A percentile compares a stretch with the other conserved stretches of the same genome.
phyloP scores from a whole-genome alignment of 2,888 invertebrate genomes.

The Caradrina clavipalpis region DNA sequence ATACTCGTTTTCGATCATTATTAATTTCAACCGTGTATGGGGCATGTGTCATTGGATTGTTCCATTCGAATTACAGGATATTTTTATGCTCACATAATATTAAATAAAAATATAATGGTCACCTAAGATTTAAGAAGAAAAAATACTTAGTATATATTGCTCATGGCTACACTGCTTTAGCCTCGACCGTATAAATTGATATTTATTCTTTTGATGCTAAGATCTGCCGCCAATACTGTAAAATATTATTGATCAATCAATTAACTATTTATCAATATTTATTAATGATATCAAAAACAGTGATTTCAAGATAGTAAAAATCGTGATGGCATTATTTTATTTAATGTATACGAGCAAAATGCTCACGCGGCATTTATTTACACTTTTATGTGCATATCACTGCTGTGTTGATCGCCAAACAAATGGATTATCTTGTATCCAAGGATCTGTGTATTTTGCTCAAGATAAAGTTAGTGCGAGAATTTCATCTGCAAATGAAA shows the following conservation, averaged over 20 bases:
- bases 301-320: conserved; percentile 34
- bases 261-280: conserved; percentile 27
- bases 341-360: conserved; percentile 43
- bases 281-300: conserved; percentile 42
- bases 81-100: too few species aligned
- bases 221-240: conserved; percentile 16
- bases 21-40: too few species aligned
- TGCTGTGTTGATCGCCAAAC: conserved; percentile 23
- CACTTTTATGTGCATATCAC: conserved; percentile 29
- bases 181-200: background rate
- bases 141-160: background rate
- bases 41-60: too few species aligned
- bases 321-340: conserved; percentile 24
- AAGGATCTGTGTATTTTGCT: conserved; percentile 3
- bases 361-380: conserved; percentile 30
- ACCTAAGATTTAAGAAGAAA: background rate
- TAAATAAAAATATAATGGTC: too few species aligned
- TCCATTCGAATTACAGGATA: too few species aligned
- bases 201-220: conserved; percentile 27
- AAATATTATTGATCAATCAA: conserved; percentile 36
- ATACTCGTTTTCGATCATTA: too few species aligned
- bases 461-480: conserved; percentile 12
- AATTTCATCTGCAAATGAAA: conserved; percentile 30
- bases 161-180: conserved; percentile 18
- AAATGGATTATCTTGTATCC: conserved; percentile 19